Base-by-base conservation (phyloP, 2,888 invertebrate species). In the Atethmia centrago region DNA sequence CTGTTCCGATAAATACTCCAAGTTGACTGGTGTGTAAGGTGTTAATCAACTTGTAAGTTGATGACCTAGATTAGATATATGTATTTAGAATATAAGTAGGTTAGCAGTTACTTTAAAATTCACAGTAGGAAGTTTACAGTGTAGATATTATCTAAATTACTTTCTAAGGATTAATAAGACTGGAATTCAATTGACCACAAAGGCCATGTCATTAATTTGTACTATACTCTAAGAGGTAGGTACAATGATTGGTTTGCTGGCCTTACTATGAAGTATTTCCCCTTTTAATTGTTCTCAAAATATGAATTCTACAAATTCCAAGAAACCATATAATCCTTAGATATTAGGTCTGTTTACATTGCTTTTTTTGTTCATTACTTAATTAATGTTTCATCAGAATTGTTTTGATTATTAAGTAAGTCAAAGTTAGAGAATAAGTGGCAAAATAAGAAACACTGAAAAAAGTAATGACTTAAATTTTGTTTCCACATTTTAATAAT, bases 51-150 rank as follows among this genome's bases (percentile, higher is more conserved):
- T 83, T 69, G 64, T 71, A 70, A 80, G 59, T 76, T 78, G 69
- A 75, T 79, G 85, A 84, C 84, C 84, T 68, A 85, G 82, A 84
- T 85, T 72, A 51, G 31, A 76, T 53, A 49, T 36, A 76, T 53
- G 45, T 36, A 79, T 76, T 77, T 68, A 77, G 58, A 61, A 45
- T 65, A 81, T 69, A 79, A 69, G 58, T 79, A 74, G 81, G 79
- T 79, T 74, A 79, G 56, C 12, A 53, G 61, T 62, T 45, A 68
- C 61, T n/a, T n/a, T 70, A 45, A 69, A 77, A 62, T 56, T 59
- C 40, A 58, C 45, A 28, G 71, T 19, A 51, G 51, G 51, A 68
- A 61, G 42, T 68, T 68, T 58, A n/a, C 61, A 56, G 31, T 56
- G 19, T 45, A 55, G 53, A 51, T 73, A 14, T 56, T 25, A 75